Percentiles rank a stretch among this genome's conserved stretches.
phyloP scores from a whole-genome alignment of 2,888 invertebrate species.

The Brenthis hecate region DNA sequence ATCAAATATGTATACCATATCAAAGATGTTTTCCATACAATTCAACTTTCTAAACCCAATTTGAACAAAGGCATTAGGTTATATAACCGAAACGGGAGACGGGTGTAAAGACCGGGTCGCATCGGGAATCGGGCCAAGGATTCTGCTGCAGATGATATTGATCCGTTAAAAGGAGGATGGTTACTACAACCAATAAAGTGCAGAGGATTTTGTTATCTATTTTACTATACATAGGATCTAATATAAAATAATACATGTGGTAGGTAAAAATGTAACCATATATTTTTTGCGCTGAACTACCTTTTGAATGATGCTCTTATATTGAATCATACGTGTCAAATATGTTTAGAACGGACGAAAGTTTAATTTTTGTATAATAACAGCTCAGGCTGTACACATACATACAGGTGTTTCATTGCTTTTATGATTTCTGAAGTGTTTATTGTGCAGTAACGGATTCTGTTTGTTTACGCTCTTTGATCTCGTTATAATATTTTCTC shows the following conservation, averaged over 20 bases:
- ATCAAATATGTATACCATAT: too few relatives aligned
- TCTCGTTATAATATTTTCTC: neutral
- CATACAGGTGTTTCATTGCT: constrained; percentile 8
- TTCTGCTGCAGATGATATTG: constrained; percentile 46
- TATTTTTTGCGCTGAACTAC: constrained; percentile 2
- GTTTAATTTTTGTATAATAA: constrained; percentile 3
- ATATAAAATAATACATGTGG: constrained; percentile 6
- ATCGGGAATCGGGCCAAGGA: constrained; percentile 61
- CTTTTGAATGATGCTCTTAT: neutral
- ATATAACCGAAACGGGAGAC: constrained; percentile 38
- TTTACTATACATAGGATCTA: constrained; percentile 15
- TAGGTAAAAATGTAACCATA: constrained; percentile 9
- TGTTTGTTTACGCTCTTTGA: neutral
- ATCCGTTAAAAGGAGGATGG: constrained; percentile 28
- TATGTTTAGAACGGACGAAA: constrained; percentile 8
- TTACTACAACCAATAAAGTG: neutral
- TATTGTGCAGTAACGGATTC: neutral
- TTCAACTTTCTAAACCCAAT: neutral
- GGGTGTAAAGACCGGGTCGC: constrained; percentile 57
- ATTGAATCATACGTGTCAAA: neutral
- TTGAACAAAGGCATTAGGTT: constrained; percentile 15
- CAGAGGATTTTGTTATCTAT: constrained; percentile 21
- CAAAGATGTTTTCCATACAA: too few relatives aligned
- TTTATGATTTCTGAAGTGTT: constrained; percentile 6
- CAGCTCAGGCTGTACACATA: neutral